These are phyloP conservation scores for Lasiommata megera DNA, from an alignment of 2,888 invertebrate genomes.

Conservation along the genomic window DNA sequence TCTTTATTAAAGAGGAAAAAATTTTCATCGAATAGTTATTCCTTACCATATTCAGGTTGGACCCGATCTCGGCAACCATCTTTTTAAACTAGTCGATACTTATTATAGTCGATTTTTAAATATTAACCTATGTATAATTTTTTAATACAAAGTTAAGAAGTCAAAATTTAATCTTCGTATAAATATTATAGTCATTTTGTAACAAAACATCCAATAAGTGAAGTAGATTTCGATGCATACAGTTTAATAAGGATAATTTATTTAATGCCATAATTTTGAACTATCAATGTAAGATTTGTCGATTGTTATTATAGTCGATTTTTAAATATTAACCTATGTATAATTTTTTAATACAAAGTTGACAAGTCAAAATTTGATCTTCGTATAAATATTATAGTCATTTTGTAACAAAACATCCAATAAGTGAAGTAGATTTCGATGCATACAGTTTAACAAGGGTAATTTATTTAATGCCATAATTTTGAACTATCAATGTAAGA, in stretches of 20 bases:
- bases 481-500: constrained; percentile 62
- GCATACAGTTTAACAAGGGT: constrained; percentile 72
- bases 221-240: constrained; percentile 64
- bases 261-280: constrained; percentile 13
- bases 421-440: constrained; percentile 66
- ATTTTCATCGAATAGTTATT: constrained; percentile 87
- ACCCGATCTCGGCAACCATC: constrained; percentile 46
- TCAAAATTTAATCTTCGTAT: constrained; percentile 55
- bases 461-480: constrained; percentile 58
- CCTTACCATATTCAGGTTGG: constrained; percentile 51
- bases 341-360: constrained; percentile 48
- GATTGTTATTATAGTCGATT: not conserved
- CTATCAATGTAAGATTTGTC: no score
- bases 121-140: constrained; percentile 34
- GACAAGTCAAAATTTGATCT: constrained; percentile 46
- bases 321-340: constrained; percentile 7
- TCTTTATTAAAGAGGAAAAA: constrained; percentile 98
- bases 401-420: constrained; percentile 39
- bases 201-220: constrained; percentile 48
- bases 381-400: constrained; percentile 50
- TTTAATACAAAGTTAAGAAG: constrained; percentile 47
- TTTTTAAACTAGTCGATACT: not conserved
- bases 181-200: constrained; percentile 43
- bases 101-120: not conserved
- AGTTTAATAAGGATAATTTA: constrained; percentile 76